Base-by-base conservation (phyloP, 53 echinoderm and acorn worm genomes). In the Paracentrotus lividus region DNA sequence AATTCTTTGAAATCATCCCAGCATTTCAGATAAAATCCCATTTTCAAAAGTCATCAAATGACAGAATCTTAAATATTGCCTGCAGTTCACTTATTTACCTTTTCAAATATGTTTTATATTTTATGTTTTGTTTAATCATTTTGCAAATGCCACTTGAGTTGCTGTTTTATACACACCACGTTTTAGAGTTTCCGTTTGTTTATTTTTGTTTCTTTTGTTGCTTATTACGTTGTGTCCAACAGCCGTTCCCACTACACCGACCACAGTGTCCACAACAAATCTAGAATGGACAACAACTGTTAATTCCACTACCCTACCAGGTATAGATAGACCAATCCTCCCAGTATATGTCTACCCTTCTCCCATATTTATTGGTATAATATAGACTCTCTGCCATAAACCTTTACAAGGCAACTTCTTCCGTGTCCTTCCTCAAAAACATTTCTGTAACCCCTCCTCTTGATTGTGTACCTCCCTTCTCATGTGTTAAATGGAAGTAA, bases 191-290 rank as follows among this genome's bases (percentile, higher is more conserved):
- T 90, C 15, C 31, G 24, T 65, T 72, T 88, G 49, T 52, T 90
- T 72, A 54, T 68, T 44, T 18, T 90, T 52, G 31, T 49, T 90
- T 54, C 75, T 15, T 47, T 72, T 90, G 49, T 29, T 92, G 57
- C 38, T 44, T 78, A 57, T 78, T 78, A 81, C 3, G 42, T 78
- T 78, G 77, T 92, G 92, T 78, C 81, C 77, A 54, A 53, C 57
- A 92, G 78, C 92, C 45, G 77, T 78, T 34, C 58, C 77, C 81
- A 78, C 92, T 15, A 81, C 81, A 55, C 54, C 2, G n/a, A 92
- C 38, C 91, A 90, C 75, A 51, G 49, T 90, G 29, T 90, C 91
- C 49, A 51, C 91, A 47, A 90, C 91, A 75, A 68, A 15, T 42
- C 49, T 58, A 33, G 69, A 68, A 10, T 49, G 49, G 91, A 90